These are phyloP conservation scores for Tipula helvola DNA, from an alignment of 2,888 invertebrate genomes.

Conservation along the genomic window DNA sequence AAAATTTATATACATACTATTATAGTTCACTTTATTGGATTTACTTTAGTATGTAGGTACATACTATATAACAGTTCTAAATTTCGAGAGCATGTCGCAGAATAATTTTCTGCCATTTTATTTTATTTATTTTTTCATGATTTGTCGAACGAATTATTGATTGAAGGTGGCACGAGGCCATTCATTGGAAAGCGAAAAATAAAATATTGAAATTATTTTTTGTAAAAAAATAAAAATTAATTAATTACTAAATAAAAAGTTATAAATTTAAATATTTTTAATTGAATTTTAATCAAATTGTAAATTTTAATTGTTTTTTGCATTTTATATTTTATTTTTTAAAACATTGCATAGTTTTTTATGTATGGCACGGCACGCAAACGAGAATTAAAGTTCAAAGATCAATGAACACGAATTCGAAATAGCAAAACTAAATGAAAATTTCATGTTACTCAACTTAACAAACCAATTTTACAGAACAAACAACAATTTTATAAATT, in stretches of 20 bases:
- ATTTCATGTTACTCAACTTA: not conserved
- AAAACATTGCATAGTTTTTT: not conserved
- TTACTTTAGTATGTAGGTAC: too few species aligned
- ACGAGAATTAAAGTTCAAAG: not conserved
- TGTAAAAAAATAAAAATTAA: not conserved
- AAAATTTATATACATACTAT: too few species aligned
- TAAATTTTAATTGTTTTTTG: not conserved
- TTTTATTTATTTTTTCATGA: too few species aligned
- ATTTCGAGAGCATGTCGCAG: too few species aligned
- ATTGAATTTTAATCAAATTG: not conserved
- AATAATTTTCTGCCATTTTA: too few species aligned
- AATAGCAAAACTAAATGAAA: not conserved
- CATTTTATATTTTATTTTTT: not conserved
- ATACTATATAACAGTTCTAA: too few species aligned
- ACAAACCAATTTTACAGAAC: not conserved
- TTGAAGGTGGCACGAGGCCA: too few species aligned
- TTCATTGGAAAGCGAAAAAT: too few species aligned
- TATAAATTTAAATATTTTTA: not conserved
- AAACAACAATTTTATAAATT: not conserved
- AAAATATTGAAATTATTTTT: not conserved
- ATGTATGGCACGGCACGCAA: too few species aligned
- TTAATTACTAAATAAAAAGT: not conserved
- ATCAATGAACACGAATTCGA: not conserved
- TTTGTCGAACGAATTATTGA: too few species aligned
- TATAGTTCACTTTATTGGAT: too few species aligned